Evolutionary conservation across 2,113 vertebrate genomes (phyloP), one percentile per base, ranked within the genome.

Genomic region (Gallinago undulata): DNA sequence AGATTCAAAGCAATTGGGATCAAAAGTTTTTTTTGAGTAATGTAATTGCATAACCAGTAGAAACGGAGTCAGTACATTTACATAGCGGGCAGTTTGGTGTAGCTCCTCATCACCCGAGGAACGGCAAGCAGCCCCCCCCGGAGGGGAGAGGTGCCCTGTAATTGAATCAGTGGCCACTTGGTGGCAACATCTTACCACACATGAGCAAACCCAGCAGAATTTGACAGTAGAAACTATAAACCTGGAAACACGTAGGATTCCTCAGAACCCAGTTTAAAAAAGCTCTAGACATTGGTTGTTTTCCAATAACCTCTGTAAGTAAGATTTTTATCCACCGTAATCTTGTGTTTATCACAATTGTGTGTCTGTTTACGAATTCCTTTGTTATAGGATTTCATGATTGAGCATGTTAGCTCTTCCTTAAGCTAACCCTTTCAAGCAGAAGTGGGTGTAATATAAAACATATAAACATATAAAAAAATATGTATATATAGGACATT

Each of bases 121-220:
- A 16, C 5, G 41, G 47, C 55, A 25, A 39, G 21, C 31, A 79
- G 30, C 16, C 30, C 39, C 16, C 57, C 75, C 62, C 53, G 17
- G 31, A 45, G 73, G 39, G 77, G 81, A 57, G 60, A 18, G 9
- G 56, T 76, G 70, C 91, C 11, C 17, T 96, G 97, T 86, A 84
- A 24, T 90, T 45, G 67, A 55, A 33, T 2, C 15, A 62, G 5
- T 25, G 72, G 66, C 97, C 98, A 89, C 98, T 90, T 17, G 98
- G 93, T 97, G 98, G 97, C 97, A 96, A 92, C 84, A 85, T 97
- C 87, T 87, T 8, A 53, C 97, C 95, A 91, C 47, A 2, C 33
- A 89, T 79, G 77, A 84, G 73, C 62, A 95, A 97, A 93, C 69
- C 82, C 90, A 5, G 19, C 35, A 78, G 45, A 18, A 31, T 69